These are phyloP conservation scores for Fundulus diaphanus DNA, from an alignment of 2,797 vertebrate species.

Conservation along the genomic window DNA sequence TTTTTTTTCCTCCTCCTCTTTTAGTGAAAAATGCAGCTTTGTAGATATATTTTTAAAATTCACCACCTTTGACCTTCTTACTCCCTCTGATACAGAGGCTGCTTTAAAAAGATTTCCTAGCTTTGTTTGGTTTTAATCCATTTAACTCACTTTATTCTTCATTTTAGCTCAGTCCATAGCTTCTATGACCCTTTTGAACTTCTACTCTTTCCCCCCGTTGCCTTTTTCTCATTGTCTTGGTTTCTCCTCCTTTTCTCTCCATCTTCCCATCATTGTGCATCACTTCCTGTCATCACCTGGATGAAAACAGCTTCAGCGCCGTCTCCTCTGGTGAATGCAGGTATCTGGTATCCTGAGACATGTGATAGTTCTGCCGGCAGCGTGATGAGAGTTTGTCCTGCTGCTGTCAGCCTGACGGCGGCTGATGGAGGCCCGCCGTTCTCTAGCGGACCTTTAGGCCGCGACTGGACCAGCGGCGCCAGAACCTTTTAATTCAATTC, in stretches of 20 bases:
- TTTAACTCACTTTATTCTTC: neutral
- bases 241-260: neutral
- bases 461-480: neutral
- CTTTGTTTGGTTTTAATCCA: neutral
- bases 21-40: neutral
- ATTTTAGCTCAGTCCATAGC: neutral
- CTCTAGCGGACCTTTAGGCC: neutral
- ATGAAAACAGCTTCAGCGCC: slow-evolving; percentile 20
- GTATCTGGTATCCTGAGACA: slow-evolving; percentile 43
- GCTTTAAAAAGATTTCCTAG: neutral
- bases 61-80: neutral
- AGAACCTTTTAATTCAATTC: neutral
- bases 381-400: slow-evolving; percentile 41
- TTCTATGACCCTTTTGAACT: neutral
- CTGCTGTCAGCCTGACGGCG: slow-evolving; percentile 28
- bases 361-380: slow-evolving; percentile 25
- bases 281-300: slow-evolving; percentile 3
- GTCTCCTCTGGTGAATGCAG: slow-evolving; percentile 21
- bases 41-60: neutral
- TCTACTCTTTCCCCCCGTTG: neutral
- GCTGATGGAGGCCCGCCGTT: slow-evolving; percentile 2
- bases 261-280: neutral
- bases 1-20: no score
- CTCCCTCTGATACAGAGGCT: neutral
- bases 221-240: neutral